Conservation (phyloP, 2,888 invertebrate genomes). For the Anodontia alba region DNA sequence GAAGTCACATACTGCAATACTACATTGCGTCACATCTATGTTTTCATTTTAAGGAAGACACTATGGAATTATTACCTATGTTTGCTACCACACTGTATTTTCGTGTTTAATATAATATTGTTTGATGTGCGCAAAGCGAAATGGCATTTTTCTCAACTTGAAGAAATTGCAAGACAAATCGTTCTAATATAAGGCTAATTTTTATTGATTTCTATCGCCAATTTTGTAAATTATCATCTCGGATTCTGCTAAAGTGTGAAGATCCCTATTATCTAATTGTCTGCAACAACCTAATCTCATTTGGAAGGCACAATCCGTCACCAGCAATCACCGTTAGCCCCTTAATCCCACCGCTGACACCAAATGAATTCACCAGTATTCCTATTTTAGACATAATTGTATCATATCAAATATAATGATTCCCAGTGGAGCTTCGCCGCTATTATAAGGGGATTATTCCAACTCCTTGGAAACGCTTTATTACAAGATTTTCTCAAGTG, state of each 20-base stretch:
- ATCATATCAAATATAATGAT: conserved; percentile 23
- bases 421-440: conserved; percentile 2
- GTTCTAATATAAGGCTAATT: background rate
- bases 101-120: too few relatives aligned
- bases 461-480: conserved; percentile 20
- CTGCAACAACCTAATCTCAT: conserved; percentile 3
- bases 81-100: too few relatives aligned
- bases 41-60: too few relatives aligned
- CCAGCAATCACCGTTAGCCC: conserved; percentile 13
- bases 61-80: too few relatives aligned
- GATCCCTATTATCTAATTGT: conserved; percentile 19
- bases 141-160: background rate
- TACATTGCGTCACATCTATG: too few relatives aligned
- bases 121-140: too few relatives aligned
- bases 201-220: conserved; percentile 8
- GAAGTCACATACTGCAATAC: too few relatives aligned
- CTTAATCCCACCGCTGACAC: conserved; percentile 18
- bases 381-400: conserved; percentile 27
- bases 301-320: background rate
- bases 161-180: background rate
- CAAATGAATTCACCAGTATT: conserved; percentile 19
- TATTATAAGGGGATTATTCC: conserved; percentile 22
- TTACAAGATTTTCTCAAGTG: conserved; percentile 19
- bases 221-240: background rate
- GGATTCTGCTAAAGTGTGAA: conserved; percentile 10